phyloP scores from a whole-genome alignment of 37 sponge, comb jelly and placozoan species.

The Amphimedon queenslandica region DNA sequence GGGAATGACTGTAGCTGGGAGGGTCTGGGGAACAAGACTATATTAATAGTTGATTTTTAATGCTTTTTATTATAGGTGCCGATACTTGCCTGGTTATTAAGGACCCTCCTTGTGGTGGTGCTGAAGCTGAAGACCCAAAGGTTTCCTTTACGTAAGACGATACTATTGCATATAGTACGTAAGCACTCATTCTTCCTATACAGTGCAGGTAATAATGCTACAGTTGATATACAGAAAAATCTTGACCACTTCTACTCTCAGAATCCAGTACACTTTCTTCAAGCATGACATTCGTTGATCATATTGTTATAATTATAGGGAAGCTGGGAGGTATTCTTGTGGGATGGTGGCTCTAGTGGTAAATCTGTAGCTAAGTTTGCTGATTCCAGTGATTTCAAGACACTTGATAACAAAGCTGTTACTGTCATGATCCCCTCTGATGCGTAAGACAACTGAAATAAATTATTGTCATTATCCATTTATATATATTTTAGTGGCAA shows the following conservation, averaged over 20 bases:
- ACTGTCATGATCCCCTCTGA: neutral
- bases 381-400: neutral
- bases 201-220: constrained; percentile 30
- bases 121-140: constrained; percentile 5
- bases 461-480: neutral
- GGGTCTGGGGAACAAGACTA: neutral
- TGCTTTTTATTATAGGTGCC: constrained; percentile 34
- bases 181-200: neutral
- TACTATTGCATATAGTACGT: neutral
- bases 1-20: no score
- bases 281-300: neutral
- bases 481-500: neutral
- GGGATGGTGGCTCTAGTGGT: no score
- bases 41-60: neutral
- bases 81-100: constrained; percentile 41
- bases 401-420: neutral
- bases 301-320: neutral
- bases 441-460: neutral
- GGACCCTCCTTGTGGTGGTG: constrained; percentile 42
- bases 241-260: constrained; percentile 64
- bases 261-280: constrained; percentile 4
- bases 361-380: neutral
- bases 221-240: constrained; percentile 81
- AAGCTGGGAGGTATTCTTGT: neutral
- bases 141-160: constrained; percentile 29